Percentiles rank a stretch among this genome's conserved stretches.
Evolutionary conservation across 2,888 invertebrate species (phyloP).

Genomic region (Agriopis marginaria): DNA sequence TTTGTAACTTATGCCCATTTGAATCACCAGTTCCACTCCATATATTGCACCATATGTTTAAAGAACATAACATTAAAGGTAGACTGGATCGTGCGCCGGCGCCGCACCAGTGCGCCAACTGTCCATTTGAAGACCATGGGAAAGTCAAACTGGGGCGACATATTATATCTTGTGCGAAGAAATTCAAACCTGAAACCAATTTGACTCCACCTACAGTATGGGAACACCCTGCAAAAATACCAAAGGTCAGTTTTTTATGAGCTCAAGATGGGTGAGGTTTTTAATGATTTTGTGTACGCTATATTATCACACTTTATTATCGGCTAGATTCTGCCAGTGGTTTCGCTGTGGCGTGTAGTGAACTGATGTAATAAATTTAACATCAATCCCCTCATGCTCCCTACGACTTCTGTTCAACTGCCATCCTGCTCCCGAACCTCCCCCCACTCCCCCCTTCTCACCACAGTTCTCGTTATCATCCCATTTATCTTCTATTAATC

Average conservation of each 20-base stretch:
- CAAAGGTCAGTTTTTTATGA: constrained; percentile 82
- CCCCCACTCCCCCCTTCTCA: too few species aligned
- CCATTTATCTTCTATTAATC: too few species aligned
- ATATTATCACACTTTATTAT: too few species aligned
- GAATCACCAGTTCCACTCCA: constrained; percentile 94
- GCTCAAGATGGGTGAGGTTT: too few species aligned
- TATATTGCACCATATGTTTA: constrained; percentile 96
- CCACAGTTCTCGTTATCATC: too few species aligned
- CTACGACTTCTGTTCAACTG: too few species aligned
- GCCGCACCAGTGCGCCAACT: constrained; percentile 96
- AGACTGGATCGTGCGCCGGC: constrained; percentile 94
- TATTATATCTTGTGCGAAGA: constrained; percentile 94
- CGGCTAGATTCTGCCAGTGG: too few species aligned
- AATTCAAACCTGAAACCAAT: constrained; percentile 95
- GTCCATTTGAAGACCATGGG: constrained; percentile 97
- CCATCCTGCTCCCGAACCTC: too few species aligned
- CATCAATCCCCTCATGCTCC: too few species aligned
- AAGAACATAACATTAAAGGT: constrained; percentile 94
- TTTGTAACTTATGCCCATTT: constrained; percentile 94
- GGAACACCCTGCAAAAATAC: constrained; percentile 98
- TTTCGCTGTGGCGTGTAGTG: too few species aligned
- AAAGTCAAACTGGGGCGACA: constrained; percentile 96
- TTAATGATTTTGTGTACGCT: too few species aligned
- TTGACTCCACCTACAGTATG: constrained; percentile 95
- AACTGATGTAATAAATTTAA: too few species aligned